These are phyloP conservation scores for Semibalanus balanoides DNA, from an alignment of 1,140 invertebrate genomes.

Conservation along the genomic window DNA sequence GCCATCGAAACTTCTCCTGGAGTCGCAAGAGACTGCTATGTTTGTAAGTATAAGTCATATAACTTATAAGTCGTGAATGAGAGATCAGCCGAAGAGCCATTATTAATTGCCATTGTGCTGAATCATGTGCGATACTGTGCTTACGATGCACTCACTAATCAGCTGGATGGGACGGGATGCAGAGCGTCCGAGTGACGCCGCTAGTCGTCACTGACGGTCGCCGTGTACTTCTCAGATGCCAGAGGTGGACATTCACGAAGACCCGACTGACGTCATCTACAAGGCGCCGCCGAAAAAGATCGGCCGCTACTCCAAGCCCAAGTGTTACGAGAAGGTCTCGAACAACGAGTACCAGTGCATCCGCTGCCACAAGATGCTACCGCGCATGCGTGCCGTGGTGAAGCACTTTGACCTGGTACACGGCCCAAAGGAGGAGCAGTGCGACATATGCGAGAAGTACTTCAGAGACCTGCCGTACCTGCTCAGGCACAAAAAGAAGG, in stretches of 20 bases:
- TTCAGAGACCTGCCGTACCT: neutral
- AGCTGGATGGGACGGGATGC: no score
- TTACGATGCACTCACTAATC: no score
- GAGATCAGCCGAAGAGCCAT: no score
- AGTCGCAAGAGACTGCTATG: neutral
- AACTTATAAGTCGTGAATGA: no score
- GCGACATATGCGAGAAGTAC: neutral
- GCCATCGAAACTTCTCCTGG: neutral
- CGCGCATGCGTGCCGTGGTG: neutral
- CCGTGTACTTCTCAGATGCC: neutral
- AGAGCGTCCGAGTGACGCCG: no score
- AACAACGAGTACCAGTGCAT: neutral
- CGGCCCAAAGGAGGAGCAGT: neutral
- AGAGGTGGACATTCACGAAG: neutral
- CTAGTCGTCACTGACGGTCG: neutral
- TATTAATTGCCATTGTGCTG: no score
- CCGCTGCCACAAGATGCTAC: neutral
- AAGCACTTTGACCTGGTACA: constrained; percentile 4
- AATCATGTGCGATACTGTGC: no score
- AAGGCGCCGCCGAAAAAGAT: neutral
- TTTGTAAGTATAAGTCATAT: neutral
- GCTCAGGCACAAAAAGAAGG: neutral
- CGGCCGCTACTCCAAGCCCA: neutral
- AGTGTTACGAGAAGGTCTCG: neutral
- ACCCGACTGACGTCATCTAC: neutral